phyloP scores from a whole-genome alignment of 2,888 invertebrate genomes.

The Leucania comma region DNA sequence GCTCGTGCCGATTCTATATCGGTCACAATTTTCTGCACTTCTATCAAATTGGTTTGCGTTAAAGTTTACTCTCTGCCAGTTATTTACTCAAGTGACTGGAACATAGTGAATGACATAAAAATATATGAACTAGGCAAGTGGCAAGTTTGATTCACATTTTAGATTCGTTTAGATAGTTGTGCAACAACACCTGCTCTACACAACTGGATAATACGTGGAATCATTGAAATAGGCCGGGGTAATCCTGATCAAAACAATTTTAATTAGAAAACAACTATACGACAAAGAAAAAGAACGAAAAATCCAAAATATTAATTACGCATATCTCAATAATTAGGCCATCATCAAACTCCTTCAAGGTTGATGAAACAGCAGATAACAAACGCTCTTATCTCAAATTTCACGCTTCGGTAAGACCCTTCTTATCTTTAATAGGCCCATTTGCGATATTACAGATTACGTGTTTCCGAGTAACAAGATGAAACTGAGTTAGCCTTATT shows the following conservation, averaged over 20 bases:
- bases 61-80: background rate
- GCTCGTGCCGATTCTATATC: no score
- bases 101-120: conserved; percentile 7
- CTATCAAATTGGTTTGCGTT: no score
- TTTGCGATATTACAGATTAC: conserved; percentile 51
- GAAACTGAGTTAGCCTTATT: conserved; percentile 22
- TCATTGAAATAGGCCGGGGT: no score
- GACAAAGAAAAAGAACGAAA: background rate
- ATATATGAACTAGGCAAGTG: conserved; percentile 2
- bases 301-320: conserved; percentile 14
- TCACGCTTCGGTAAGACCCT: conserved; percentile 35
- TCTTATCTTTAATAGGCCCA: conserved; percentile 34
- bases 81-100: conserved; percentile 12
- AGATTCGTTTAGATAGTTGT: no score
- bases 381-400: conserved; percentile 44
- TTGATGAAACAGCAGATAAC: conserved; percentile 38
- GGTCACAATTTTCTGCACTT: no score
- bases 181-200: no score
- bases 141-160: background rate
- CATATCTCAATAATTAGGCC: conserved; percentile 15
- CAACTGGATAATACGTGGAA: no score
- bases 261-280: background rate
- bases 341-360: conserved; percentile 5
- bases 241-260: background rate
- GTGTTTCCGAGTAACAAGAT: conserved; percentile 15